Evolutionary conservation across 2,113 vertebrate genomes (phyloP).

Genomic region (Penelope pileata): DNA sequence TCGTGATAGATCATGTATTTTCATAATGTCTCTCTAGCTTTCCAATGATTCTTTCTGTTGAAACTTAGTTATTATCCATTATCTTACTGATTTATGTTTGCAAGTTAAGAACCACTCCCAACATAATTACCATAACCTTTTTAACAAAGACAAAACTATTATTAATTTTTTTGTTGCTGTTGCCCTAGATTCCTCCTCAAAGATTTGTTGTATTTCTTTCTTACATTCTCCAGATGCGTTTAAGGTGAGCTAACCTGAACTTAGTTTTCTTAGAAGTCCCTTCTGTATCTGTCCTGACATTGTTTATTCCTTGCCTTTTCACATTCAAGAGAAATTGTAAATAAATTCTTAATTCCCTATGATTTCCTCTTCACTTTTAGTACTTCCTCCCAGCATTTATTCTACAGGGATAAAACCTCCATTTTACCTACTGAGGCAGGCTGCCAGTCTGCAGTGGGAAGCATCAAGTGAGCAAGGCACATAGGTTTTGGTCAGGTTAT

Average conservation of each 20-base stretch:
- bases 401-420: neutral
- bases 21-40: neutral
- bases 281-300: neutral
- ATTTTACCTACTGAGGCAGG: neutral
- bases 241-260: neutral
- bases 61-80: neutral
- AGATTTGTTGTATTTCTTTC: neutral
- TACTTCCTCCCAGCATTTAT: neutral
- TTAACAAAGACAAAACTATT: neutral
- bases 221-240: neutral
- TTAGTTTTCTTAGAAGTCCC: neutral
- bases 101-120: neutral
- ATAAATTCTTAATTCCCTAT: neutral
- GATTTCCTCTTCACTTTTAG: neutral
- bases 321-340: neutral
- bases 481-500: neutral
- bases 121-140: neutral
- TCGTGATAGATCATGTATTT: neutral
- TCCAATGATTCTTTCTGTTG: neutral
- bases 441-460: neutral
- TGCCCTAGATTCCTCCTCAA: neutral
- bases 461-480: rapidly evolving
- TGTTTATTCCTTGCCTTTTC: neutral
- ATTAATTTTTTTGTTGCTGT: neutral
- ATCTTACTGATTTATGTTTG: neutral